Conservation (phyloP, 2,797 vertebrate genomes). For the Echeneis naucrates region DNA sequence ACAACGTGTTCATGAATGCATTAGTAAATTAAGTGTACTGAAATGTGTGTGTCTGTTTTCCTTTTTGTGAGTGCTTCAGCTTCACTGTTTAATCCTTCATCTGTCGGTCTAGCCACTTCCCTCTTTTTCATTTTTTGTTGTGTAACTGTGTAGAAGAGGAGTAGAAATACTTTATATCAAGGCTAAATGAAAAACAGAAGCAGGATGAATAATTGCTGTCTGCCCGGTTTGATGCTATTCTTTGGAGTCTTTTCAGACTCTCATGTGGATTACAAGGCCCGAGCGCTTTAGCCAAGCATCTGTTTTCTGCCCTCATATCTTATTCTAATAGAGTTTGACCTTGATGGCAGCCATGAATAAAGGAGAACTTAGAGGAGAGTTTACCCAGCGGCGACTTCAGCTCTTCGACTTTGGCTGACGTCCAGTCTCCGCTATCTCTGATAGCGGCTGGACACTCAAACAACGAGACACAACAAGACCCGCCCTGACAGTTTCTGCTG, state of each 20-base stretch:
- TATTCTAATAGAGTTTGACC: background rate
- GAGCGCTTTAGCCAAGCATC: background rate
- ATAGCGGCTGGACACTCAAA: slow-evolving; percentile 30
- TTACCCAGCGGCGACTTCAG: background rate
- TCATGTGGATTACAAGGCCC: too few relatives aligned
- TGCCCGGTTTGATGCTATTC: background rate
- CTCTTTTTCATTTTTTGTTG: background rate
- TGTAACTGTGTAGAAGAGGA: background rate
- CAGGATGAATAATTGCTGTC: background rate
- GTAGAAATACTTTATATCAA: too few relatives aligned
- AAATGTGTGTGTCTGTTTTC: background rate
- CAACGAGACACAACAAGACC: background rate
- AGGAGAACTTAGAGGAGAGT: background rate
- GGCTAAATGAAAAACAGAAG: too few relatives aligned
- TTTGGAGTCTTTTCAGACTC: too few relatives aligned
- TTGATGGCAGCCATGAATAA: slow-evolving; percentile 3
- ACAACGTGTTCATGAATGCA: too few relatives aligned
- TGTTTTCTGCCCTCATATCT: background rate
- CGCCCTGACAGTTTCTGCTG: background rate
- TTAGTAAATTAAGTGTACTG: background rate
- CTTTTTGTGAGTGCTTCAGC: background rate
- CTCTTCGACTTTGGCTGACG: slow-evolving; percentile 33
- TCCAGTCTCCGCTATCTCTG: slow-evolving; percentile 48
- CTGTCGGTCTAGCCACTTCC: background rate
- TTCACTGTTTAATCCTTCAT: background rate